Evolutionary conservation across 2,888 invertebrate genomes (phyloP), one percentile per base, ranked within the genome.

Genomic region (Aphodius granarius): DNA sequence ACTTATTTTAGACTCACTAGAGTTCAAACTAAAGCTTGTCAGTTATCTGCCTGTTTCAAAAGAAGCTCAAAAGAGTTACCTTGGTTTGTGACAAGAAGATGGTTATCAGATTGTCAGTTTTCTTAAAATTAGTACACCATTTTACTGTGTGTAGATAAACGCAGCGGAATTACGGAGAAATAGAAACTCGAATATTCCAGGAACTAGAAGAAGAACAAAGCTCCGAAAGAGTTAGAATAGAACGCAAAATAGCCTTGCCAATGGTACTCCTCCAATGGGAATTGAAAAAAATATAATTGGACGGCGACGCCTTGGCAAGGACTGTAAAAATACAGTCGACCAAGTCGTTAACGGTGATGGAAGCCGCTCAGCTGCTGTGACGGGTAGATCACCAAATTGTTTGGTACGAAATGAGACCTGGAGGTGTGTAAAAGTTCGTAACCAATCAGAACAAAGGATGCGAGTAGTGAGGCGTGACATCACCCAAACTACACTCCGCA

Each of bases 361-460:
- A 68, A 20, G 63, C 76, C 65, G 74, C 66, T n/a, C 17, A 18
- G 66, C 43, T 1, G 43, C 4, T 43, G 64, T 62, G 22, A 75
- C 78, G 76, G 76, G 79, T 81, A 81, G 78, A 79, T 80, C 81
- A 81, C 80, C 80, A 79, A 79, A 81, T 80, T 80, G 80, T 79
- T 79, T 78, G 75, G 77, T 78, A 79, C 76, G 78, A 79, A 80
- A 78, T 80, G 78, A 80, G 79, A 78, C 77, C 79, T 80, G 82
- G 80, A 82, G 82, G 82, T 81, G 82, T 82, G 81, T 82, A 81
- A 82, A 82, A 82, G 79, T 80, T 77, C 78, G 79, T 78, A 78
- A 76, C 82, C 82, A 82, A 82, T 82, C 78, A 77, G 79, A 78
- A 77, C 75, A 71, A 74, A 78, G 78, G 76, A 76, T 75, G 71